These are phyloP conservation scores for Amia ocellicauda DNA, from an alignment of 2,113 vertebrate species.

Conservation along the genomic window DNA sequence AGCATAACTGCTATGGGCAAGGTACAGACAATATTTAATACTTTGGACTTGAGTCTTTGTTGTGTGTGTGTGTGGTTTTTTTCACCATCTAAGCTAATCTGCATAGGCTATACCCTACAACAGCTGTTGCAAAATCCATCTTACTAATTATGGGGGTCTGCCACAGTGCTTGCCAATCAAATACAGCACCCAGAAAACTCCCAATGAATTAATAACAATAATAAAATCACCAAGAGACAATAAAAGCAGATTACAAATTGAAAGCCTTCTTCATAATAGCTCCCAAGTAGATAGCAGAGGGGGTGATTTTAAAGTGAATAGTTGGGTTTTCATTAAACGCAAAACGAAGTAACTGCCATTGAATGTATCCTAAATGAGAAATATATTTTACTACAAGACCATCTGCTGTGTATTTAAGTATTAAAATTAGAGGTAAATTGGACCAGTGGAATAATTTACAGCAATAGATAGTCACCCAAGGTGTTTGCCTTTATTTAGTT, in stretches of 20 bases:
- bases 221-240: slow-evolving; percentile 48
- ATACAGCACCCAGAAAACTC: slow-evolving; percentile 30
- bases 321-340: slow-evolving; percentile 49
- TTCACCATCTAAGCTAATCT: not conserved
- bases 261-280: slow-evolving; percentile 41
- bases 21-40: not conserved
- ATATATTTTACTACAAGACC: slow-evolving; percentile 50
- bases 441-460: slow-evolving; percentile 40
- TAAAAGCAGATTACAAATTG: slow-evolving; percentile 43
- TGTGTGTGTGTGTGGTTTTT: not conserved
- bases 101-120: slow-evolving; percentile 27
- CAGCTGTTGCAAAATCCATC: slow-evolving; percentile 43
- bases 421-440: slow-evolving; percentile 53
- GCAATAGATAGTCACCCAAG: slow-evolving; percentile 30
- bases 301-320: slow-evolving; percentile 28
- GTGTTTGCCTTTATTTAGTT: slow-evolving; percentile 19
- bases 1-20: not conserved
- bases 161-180: slow-evolving; percentile 46
- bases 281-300: slow-evolving; percentile 5
- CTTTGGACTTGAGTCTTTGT: not conserved
- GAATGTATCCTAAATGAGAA: slow-evolving; percentile 56
- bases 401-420: slow-evolving; percentile 51
- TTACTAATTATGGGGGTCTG: slow-evolving; percentile 46
- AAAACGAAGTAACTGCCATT: slow-evolving; percentile 47
- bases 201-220: slow-evolving; percentile 50